A percentile compares a stretch with the other conserved stretches of the same genome.
These are phyloP conservation scores for Deilephila porcellus DNA, from an alignment of 2,888 invertebrate species.

Conservation along the genomic window DNA sequence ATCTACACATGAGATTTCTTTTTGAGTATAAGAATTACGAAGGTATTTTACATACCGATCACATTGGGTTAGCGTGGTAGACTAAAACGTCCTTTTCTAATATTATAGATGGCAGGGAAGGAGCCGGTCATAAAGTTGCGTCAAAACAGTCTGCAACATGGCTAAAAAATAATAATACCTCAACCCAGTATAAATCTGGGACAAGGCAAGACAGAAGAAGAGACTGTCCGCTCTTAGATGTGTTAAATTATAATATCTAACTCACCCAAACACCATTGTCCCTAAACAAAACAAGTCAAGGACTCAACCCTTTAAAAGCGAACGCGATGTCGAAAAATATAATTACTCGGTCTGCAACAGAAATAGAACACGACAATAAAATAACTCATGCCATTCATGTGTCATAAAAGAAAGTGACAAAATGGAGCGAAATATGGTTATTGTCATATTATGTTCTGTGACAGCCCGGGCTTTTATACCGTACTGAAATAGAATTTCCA, in stretches of 20 bases:
- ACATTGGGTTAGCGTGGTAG: no score
- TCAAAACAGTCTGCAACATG: no score
- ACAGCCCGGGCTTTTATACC: conserved; percentile 61
- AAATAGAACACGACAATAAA: conserved; percentile 58
- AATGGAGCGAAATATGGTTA: conserved; percentile 66
- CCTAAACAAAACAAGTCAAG: not conserved
- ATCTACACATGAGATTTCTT: no score
- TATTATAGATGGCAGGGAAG: no score
- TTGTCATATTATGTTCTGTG: conserved; percentile 70
- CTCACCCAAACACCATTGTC: conserved; percentile 2
- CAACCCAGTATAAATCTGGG: no score
- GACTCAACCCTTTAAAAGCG: conserved; percentile 14
- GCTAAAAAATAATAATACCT: no score
- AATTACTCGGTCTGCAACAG: conserved; percentile 39
- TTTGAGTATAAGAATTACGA: no score
- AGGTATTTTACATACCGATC: no score
- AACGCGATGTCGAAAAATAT: conserved; percentile 10
- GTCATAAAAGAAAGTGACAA: conserved; percentile 52
- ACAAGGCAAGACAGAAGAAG: no score
- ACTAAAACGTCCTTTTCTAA: no score
- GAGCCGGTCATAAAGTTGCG: no score
- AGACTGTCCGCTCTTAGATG: not conserved
- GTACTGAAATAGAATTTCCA: conserved; percentile 48
- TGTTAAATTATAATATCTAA: not conserved
- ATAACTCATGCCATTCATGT: conserved; percentile 57